Base-by-base conservation (phyloP, 2,797 vertebrate genomes). In the Takifugu ocellatus region DNA sequence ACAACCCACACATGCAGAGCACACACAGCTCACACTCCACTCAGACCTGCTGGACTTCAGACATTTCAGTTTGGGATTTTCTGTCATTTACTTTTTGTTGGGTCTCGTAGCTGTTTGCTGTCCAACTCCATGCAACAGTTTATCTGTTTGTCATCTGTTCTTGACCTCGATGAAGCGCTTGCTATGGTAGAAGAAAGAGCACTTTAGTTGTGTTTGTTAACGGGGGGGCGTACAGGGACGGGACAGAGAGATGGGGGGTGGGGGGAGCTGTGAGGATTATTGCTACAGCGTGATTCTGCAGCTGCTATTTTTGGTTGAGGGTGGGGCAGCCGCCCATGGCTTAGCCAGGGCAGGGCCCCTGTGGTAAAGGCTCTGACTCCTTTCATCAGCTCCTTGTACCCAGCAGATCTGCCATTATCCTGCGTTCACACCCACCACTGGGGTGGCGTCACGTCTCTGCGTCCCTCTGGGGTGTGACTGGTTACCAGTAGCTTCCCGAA, bases 131-230 rank as follows among this genome's bases (percentile, higher is more conserved):
- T 68, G 56, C 60, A 80, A 59, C 55, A 49, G 54, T 67, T 44
- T 59, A 10, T 24, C 26, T 66, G 33, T 76, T 5, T 21, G 70
- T 62, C 54, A 39, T 49, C 63, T 66, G 68, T 61, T 21, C 48
- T 60, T 51, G 64, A 83, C 72, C 59, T 80, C 68, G 63, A n/a
- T 64, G 63, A 75, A 72, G 75, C 49, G 49, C 72, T 81, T 71
- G 49, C 51, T 21, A 24, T 56, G 49, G 54, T 71, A 61, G 66
- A 61, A 70, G 59, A 70, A 68, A 74, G 79, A 87, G 87, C 83
- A 86, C 86, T 91, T 88, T 85, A 82, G 76, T 59, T 54, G 66
- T 36, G 53, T 62, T 66, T 74, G 44, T 55, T 54, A 56, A 78
- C 47, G 74, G 68, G 49, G 72, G 49, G 11, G 27, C 8, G 61